A percentile compares a stretch with the other conserved stretches of the same genome.
Evolutionary conservation across 2,888 invertebrate genomes (phyloP).

Genomic region (Allolobophora icterica): DNA sequence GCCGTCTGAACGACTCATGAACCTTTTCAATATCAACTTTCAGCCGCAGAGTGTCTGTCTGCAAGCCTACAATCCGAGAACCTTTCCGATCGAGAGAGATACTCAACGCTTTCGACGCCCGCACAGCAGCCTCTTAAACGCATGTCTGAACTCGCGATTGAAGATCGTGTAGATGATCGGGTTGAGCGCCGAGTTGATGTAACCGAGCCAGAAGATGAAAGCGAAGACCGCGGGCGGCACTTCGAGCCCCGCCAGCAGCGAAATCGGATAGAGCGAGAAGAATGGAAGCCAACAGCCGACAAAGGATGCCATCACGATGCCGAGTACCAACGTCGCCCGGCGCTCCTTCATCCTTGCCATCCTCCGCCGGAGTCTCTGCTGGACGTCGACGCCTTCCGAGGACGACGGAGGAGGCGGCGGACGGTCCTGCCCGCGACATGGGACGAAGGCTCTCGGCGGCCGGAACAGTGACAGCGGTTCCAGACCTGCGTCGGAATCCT

Average conservation of each 20-base stretch:
- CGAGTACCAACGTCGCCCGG: slow-evolving; percentile 91
- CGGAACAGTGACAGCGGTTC: neutral
- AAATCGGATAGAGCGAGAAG: slow-evolving; percentile 73
- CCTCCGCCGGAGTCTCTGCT: slow-evolving; percentile 73
- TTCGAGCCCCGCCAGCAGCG: slow-evolving; percentile 72
- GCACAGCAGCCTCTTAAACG: slow-evolving; percentile 69
- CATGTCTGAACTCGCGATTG: slow-evolving; percentile 87
- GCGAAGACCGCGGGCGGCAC: slow-evolving; percentile 71
- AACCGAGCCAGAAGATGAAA: slow-evolving; percentile 87
- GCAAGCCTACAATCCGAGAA: neutral
- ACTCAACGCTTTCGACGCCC: neutral
- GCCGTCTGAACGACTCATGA: slow-evolving; percentile 74
- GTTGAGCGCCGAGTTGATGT: slow-evolving; percentile 74
- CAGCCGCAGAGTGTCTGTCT: neutral
- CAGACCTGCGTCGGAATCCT: neutral
- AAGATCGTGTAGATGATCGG: slow-evolving; percentile 94
- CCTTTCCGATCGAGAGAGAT: neutral
- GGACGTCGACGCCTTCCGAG: slow-evolving; percentile 70
- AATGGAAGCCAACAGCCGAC: slow-evolving; percentile 98
- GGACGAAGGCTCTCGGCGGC: neutral
- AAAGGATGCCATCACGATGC: slow-evolving; percentile 97
- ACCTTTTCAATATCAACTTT: too few species aligned
- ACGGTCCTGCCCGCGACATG: neutral
- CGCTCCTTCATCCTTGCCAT: slow-evolving; percentile 94
- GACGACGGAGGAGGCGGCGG: neutral